phyloP scores from a whole-genome alignment of 2,113 vertebrate species.

The Melanotaenia duboulayi region DNA sequence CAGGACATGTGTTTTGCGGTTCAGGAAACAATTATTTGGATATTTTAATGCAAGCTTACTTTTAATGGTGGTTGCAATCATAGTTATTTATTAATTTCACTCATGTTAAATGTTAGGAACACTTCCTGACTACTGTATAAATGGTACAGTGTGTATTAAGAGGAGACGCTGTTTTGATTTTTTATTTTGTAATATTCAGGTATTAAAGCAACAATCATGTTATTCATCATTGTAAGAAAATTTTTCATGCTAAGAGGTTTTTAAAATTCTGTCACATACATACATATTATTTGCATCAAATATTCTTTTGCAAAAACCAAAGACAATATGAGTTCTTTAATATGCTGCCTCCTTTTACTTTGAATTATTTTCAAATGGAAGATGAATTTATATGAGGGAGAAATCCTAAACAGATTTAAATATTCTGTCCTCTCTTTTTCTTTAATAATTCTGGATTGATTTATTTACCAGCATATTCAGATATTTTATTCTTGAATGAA shows the following conservation, averaged over 20 bases:
- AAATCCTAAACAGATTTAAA: not conserved
- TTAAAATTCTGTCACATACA: not conserved
- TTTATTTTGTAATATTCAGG: conserved; percentile 16
- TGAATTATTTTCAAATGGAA: not conserved
- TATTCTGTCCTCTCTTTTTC: not conserved
- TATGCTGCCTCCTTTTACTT: not conserved
- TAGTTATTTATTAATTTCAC: not conserved
- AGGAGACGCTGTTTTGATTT: conserved; percentile 13
- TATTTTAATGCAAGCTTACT: conserved; percentile 17
- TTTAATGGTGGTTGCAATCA: not conserved
- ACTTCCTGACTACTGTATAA: not conserved
- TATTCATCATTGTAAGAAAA: not conserved
- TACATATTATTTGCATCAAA: conserved; percentile 43
- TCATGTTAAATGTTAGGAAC: not conserved
- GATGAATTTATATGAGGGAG: not conserved
- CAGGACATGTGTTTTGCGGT: not conserved
- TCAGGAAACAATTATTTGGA: conserved; percentile 9
- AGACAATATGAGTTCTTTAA: conserved; percentile 44
- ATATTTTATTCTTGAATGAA: too few species aligned
- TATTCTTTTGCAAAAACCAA: conserved; percentile 61
- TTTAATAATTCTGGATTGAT: too few species aligned
- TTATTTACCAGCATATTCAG: not conserved
- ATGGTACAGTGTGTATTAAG: conserved; percentile 16
- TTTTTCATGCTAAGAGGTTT: not conserved
- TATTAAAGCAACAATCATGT: conserved; percentile 19